phyloP scores from a whole-genome alignment of 2,113 vertebrate genomes.

The Protomyctophum bolini region DNA sequence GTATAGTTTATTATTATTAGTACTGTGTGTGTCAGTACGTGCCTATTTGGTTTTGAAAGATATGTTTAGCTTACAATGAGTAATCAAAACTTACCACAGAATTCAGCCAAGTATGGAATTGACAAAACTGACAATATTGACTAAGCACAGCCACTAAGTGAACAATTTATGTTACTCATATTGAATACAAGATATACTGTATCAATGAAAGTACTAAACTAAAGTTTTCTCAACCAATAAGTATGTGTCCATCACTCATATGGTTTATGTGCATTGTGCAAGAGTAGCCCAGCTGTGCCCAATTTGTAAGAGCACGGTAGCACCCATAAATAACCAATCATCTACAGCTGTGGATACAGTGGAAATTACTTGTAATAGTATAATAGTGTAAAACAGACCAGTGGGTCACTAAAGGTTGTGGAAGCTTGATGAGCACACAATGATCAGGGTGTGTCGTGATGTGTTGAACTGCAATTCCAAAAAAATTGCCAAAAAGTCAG shows the following conservation, averaged over 20 bases:
- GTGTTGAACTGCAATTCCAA: slow-evolving; percentile 2
- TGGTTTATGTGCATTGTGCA: too few relatives aligned
- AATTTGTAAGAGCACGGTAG: too few relatives aligned
- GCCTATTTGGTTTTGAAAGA: not conserved
- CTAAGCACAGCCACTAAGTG: not conserved
- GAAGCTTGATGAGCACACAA: not conserved
- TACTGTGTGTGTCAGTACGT: slow-evolving; percentile 6
- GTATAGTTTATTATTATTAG: too few relatives aligned
- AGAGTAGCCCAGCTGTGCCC: not conserved
- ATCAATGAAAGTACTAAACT: not conserved
- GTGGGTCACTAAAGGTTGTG: slow-evolving; percentile 8
- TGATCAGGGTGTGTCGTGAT: slow-evolving; percentile 12
- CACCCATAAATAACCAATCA: too few relatives aligned
- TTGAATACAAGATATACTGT: not conserved
- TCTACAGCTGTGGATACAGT: not conserved
- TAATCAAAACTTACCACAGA: slow-evolving; percentile 15
- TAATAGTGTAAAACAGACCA: slow-evolving; percentile 2
- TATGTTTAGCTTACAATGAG: not conserved
- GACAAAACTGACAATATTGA: not conserved
- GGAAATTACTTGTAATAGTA: not conserved
- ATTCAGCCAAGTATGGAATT: not conserved
- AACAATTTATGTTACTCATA: not conserved
- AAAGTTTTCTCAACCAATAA: not conserved
- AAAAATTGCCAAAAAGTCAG: slow-evolving; percentile 22
- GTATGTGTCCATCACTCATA: not conserved